Conservation (phyloP, 2,888 invertebrate genomes). For the Dryadula phaetusa region DNA sequence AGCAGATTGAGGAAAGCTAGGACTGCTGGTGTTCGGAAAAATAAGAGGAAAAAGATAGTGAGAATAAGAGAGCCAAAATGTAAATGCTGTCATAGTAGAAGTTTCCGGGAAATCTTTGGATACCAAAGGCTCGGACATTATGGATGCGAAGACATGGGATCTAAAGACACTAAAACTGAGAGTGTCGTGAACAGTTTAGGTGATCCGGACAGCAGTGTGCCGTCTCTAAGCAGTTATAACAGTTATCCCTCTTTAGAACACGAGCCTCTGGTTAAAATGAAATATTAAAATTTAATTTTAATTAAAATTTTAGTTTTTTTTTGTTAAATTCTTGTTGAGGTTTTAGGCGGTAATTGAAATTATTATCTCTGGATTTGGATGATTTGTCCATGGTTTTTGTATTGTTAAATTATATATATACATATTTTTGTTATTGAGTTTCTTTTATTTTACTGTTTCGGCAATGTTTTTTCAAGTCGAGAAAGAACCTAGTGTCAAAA, state of each 20-base stretch:
- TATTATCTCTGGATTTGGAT: neutral
- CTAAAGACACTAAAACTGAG: neutral
- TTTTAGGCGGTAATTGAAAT: neutral
- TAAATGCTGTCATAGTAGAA: neutral
- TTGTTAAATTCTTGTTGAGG: neutral
- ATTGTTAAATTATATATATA: neutral
- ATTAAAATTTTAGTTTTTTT: no score
- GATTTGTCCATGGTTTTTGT: neutral
- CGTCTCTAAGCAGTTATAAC: slow-evolving; percentile 55
- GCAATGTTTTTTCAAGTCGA: no score
- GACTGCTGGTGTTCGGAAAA: slow-evolving; percentile 1
- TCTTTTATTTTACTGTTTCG: no score
- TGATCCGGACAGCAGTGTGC: slow-evolving; percentile 46
- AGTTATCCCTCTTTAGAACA: slow-evolving; percentile 55
- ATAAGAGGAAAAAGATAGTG: slow-evolving; percentile 6
- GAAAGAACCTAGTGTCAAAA: no score
- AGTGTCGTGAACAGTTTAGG: slow-evolving; percentile 31
- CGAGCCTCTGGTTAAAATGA: slow-evolving; percentile 56
- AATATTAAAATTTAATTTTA: neutral
- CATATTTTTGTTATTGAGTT: no score
- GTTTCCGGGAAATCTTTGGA: neutral
- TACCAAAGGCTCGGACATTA: neutral
- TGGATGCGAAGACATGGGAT: neutral
- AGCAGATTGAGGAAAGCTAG: neutral
- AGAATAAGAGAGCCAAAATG: slow-evolving; percentile 13